phyloP scores from a whole-genome alignment of 2,797 vertebrate genomes.

The Coregonus sp. region DNA sequence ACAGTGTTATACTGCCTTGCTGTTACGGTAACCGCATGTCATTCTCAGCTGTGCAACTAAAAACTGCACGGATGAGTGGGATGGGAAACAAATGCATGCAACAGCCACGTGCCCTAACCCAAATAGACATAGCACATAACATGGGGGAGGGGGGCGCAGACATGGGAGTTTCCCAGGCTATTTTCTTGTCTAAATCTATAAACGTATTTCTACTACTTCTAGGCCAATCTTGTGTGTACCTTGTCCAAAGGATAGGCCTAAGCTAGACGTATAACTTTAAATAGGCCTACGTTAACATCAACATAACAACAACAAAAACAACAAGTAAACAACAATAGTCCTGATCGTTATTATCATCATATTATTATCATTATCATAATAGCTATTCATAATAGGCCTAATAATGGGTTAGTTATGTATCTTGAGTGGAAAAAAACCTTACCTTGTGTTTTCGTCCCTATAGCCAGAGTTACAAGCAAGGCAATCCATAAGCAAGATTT shows the following conservation, averaged over 20 bases:
- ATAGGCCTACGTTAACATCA: background rate
- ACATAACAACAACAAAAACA: background rate
- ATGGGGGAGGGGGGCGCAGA: background rate
- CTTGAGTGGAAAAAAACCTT: background rate
- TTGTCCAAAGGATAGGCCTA: background rate
- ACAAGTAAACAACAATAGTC: background rate
- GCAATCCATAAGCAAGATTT: slow-evolving; percentile 22
- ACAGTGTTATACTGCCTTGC: background rate
- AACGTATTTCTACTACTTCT: background rate
- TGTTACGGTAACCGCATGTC: background rate
- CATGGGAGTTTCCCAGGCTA: background rate
- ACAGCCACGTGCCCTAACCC: background rate
- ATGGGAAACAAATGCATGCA: background rate
- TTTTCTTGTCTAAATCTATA: background rate
- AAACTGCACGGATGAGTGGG: background rate
- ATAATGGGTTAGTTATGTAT: background rate
- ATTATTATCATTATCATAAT: background rate
- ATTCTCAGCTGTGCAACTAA: background rate
- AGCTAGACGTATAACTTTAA: background rate
- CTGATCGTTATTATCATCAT: too few species aligned
- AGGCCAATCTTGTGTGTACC: background rate
- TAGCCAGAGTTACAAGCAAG: slow-evolving; percentile 31
- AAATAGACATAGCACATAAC: background rate
- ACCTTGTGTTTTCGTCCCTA: slow-evolving; percentile 41
- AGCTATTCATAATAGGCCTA: background rate